phyloP scores from a whole-genome alignment of 2,113 vertebrate genomes.

The Delphinapterus leucas region DNA sequence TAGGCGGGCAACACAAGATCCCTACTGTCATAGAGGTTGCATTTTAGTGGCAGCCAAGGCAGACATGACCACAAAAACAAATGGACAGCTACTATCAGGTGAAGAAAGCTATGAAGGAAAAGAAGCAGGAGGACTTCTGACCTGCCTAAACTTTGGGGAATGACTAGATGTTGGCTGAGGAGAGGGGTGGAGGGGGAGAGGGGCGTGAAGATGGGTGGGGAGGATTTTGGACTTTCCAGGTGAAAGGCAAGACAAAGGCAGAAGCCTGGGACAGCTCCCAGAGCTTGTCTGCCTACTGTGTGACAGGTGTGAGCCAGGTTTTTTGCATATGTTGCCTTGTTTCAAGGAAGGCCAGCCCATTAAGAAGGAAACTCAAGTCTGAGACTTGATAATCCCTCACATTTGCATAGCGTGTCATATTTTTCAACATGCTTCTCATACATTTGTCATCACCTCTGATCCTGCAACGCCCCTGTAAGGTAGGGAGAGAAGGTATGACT shows the following conservation, averaged over 20 bases:
- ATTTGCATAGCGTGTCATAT: slow-evolving; percentile 58
- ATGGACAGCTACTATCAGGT: background rate
- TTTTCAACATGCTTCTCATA: slow-evolving; percentile 46
- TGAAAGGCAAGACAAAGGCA: background rate
- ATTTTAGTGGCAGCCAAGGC: background rate
- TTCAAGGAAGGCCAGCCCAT: slow-evolving; percentile 36
- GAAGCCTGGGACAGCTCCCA: background rate
- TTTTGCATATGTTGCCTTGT: slow-evolving; percentile 31
- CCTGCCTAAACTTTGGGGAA: background rate
- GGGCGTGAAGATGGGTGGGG: background rate
- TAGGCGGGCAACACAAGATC: background rate
- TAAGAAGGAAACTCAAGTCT: slow-evolving; percentile 50
- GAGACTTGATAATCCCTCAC: slow-evolving; percentile 41
- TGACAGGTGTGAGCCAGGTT: background rate
- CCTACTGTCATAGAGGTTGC: background rate
- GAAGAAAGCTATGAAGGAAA: background rate
- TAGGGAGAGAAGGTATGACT: slow-evolving; percentile 46
- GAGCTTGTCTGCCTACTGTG: slow-evolving; percentile 33
- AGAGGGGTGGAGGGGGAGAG: background rate
- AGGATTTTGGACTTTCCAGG: background rate
- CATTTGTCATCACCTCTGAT: slow-evolving; percentile 57
- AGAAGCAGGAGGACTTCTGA: background rate
- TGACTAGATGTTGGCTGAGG: background rate
- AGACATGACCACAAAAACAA: background rate
- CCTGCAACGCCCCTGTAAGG: slow-evolving; percentile 20